Conservation (phyloP, 2,797 vertebrate genomes). For the Triplophysa yarkandensis region DNA sequence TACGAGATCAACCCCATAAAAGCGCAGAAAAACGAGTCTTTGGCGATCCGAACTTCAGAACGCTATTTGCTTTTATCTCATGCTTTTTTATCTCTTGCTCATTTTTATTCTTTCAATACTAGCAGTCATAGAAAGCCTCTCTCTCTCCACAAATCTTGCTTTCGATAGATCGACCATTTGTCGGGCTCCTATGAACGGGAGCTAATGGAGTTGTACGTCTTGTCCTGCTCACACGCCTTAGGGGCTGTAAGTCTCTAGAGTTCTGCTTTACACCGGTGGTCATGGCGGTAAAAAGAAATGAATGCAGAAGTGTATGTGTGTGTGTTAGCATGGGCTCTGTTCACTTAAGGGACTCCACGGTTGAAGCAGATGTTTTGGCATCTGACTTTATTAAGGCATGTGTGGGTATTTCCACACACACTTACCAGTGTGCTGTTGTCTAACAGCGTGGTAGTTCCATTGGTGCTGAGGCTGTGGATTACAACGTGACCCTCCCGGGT, state of each 20-base stretch:
- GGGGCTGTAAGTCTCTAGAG: slow-evolving; percentile 32
- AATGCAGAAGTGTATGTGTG: background rate
- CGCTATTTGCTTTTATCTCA: slow-evolving; percentile 30
- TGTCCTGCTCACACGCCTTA: slow-evolving; percentile 30
- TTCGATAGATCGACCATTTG: slow-evolving; percentile 45
- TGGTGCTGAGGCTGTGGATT: slow-evolving; percentile 73
- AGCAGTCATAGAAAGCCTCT: slow-evolving; percentile 49
- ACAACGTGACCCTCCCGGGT: slow-evolving; percentile 76
- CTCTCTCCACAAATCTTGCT: slow-evolving; percentile 28
- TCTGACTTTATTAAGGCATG: slow-evolving; percentile 6
- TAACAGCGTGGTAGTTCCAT: slow-evolving; percentile 72
- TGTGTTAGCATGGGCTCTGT: slow-evolving; percentile 7
- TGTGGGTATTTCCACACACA: background rate
- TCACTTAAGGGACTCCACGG: background rate
- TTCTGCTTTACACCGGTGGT: slow-evolving; percentile 16
- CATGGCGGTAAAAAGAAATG: background rate
- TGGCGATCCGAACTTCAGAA: slow-evolving; percentile 57
- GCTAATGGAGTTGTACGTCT: slow-evolving; percentile 52
- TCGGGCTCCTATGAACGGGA: slow-evolving; percentile 52
- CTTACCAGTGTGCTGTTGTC: slow-evolving; percentile 83
- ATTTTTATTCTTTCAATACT: slow-evolving; percentile 41
- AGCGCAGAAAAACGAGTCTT: slow-evolving; percentile 9
- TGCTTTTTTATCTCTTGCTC: too few species aligned
- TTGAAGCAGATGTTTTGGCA: background rate
- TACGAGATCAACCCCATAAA: slow-evolving; percentile 58